Conservation (phyloP, 1,140 invertebrate genomes). For the Macrosteles quadrilineatus region DNA sequence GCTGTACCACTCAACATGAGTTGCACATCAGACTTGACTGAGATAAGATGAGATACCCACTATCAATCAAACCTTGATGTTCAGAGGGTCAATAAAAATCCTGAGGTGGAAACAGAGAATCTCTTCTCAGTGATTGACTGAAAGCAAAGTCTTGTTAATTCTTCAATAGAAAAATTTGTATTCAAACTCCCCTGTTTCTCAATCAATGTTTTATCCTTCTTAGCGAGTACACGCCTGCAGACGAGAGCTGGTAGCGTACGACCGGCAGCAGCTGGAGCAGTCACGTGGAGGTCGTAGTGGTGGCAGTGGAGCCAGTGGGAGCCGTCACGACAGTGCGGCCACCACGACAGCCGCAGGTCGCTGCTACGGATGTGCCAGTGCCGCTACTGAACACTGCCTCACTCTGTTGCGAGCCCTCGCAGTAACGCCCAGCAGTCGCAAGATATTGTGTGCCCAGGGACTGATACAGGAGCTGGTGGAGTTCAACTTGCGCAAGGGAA, state of each 20-base stretch:
- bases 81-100: no score
- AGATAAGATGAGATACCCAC: no score
- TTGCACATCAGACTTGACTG: no score
- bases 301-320: not conserved
- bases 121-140: no score
- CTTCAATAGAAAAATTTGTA: no score
- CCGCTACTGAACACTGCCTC: slow-evolving; percentile 91
- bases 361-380: slow-evolving; percentile 84
- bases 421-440: slow-evolving; percentile 74
- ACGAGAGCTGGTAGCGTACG: slow-evolving; percentile 89
- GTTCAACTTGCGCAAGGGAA: slow-evolving; percentile 82
- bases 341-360: slow-evolving; percentile 17
- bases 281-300: slow-evolving; percentile 32
- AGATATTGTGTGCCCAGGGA: slow-evolving; percentile 81
- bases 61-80: no score
- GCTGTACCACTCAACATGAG: no score
- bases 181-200: no score
- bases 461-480: slow-evolving; percentile 88
- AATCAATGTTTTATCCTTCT: no score
- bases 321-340: not conserved
- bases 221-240: slow-evolving; percentile 87
- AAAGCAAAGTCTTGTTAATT: no score
- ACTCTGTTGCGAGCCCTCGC: slow-evolving; percentile 90
- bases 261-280: slow-evolving; percentile 72
- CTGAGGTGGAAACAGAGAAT: no score